Evolutionary conservation across 2,113 vertebrate species (phyloP), one percentile per base, ranked within the genome.

Genomic region (Jaculus jaculus): DNA sequence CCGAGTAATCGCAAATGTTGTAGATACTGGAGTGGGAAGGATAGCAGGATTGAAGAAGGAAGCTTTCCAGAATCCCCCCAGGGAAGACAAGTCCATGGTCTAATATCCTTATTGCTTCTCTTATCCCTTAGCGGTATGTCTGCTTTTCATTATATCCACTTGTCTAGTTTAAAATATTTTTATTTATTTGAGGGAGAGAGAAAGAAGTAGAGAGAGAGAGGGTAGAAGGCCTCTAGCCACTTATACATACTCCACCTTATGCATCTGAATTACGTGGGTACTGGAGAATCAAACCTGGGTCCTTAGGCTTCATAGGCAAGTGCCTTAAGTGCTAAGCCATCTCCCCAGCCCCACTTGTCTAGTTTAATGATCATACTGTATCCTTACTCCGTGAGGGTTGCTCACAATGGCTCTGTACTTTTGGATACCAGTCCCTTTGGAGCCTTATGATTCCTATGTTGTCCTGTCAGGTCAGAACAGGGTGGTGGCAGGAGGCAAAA

Each of bases 311-410:
- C 42, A 47, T 8, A 47, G 42, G 42, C 42, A 47, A 47, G 42
- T 47, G 42, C 42, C 42, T 47, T 47, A 47, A 47, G 5, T 8
- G 42, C 42, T 47, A 47, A 47, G 42, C 42, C 42, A 47, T 47
- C 42, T 47, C 42, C 8, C 42, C 42, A 47, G 42, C 42, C 42
- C 5, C 42, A 47, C 42, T 5, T 95, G 58, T 89, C 60, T 79
- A 69, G 42, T 83, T 93, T 93, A 89, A 88, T 58, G 73, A 72
- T 85, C 93, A 94, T 89, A 78, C 26, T 60, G 18, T 68, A 75
- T 54, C 58, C 47, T 94, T 87, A 77, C 4, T 37, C 66, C 71
- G 90, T 60, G 80, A 30, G 47, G 54, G 58, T 47, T 1, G 6
- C 32, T 91, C 68, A 84, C 60, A 66, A 85, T 47, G 71, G 32